Evolutionary conservation across 2,113 vertebrate species (phyloP).

Genomic region (Pelvicachromis taeniatus): DNA sequence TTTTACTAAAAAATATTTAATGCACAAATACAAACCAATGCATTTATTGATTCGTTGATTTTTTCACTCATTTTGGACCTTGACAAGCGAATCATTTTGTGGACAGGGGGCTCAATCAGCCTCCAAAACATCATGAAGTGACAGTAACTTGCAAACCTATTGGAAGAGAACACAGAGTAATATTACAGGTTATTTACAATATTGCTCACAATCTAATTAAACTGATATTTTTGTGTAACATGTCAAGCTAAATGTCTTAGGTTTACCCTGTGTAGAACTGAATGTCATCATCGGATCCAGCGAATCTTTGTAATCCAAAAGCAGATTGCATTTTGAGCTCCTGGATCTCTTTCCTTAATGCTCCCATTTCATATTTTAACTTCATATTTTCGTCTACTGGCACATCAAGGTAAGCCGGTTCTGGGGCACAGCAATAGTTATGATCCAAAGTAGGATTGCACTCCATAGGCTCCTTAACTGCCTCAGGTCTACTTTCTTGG

Average conservation of each 20-base stretch:
- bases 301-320: background rate
- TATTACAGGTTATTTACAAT: background rate
- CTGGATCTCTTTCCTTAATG: background rate
- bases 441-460: background rate
- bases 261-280: background rate
- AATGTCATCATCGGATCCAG: background rate
- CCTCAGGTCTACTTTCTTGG: too few species aligned
- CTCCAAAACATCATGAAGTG: background rate
- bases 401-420: background rate
- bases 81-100: background rate
- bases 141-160: background rate
- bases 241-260: background rate
- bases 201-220: background rate
- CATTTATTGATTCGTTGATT: background rate
- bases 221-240: background rate
- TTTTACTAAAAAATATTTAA: background rate
- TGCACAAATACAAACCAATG: background rate
- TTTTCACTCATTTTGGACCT: background rate
- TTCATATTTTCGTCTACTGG: background rate
- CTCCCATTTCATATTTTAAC: background rate
- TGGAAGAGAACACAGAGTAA: accelerated
- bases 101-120: background rate
- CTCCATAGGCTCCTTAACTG: background rate
- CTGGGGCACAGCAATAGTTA: background rate
- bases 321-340: background rate